Evolutionary conservation across 2,888 invertebrate species (phyloP).

Genomic region (Magallana nippona): DNA sequence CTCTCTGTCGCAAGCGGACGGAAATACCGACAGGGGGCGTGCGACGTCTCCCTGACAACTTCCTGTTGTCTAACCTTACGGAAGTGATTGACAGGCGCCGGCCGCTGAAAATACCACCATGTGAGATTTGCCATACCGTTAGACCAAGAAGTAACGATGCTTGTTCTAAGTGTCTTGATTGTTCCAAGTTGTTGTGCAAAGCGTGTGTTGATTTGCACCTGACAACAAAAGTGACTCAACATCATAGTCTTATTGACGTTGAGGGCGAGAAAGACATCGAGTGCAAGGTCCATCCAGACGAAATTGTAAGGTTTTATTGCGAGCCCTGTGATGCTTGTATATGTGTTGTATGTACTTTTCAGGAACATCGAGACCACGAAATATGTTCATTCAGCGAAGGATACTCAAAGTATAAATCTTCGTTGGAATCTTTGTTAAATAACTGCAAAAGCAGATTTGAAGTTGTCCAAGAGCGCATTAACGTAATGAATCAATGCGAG

Average conservation of each 20-base stretch:
- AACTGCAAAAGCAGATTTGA: slow-evolving; percentile 68
- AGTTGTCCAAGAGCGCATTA: slow-evolving; percentile 69
- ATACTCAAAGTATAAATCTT: slow-evolving; percentile 71
- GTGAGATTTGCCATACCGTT: slow-evolving; percentile 73
- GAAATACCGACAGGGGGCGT: slow-evolving; percentile 78
- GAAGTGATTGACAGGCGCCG: slow-evolving; percentile 71
- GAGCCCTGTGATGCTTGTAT: slow-evolving; percentile 79
- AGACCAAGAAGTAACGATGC: slow-evolving; percentile 70
- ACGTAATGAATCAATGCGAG: slow-evolving; percentile 76
- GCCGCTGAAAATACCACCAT: slow-evolving; percentile 68
- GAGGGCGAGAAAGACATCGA: slow-evolving; percentile 78
- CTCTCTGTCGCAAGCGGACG: slow-evolving; percentile 77
- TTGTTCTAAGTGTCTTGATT: slow-evolving; percentile 78
- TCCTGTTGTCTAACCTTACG: slow-evolving; percentile 77
- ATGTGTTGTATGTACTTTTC: slow-evolving; percentile 79
- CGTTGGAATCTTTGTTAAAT: slow-evolving; percentile 65
- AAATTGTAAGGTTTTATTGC: slow-evolving; percentile 78
- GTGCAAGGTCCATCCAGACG: slow-evolving; percentile 77
- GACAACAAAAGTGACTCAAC: slow-evolving; percentile 77
- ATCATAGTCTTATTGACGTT: slow-evolving; percentile 78
- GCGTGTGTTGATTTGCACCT: slow-evolving; percentile 77
- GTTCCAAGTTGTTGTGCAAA: slow-evolving; percentile 76
- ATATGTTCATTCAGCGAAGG: slow-evolving; percentile 78
- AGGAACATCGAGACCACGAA: slow-evolving; percentile 79
- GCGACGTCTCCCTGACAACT: slow-evolving; percentile 77